phyloP scores from a whole-genome alignment of 2,113 vertebrate species.

The Chaenocephalus aceratus region DNA sequence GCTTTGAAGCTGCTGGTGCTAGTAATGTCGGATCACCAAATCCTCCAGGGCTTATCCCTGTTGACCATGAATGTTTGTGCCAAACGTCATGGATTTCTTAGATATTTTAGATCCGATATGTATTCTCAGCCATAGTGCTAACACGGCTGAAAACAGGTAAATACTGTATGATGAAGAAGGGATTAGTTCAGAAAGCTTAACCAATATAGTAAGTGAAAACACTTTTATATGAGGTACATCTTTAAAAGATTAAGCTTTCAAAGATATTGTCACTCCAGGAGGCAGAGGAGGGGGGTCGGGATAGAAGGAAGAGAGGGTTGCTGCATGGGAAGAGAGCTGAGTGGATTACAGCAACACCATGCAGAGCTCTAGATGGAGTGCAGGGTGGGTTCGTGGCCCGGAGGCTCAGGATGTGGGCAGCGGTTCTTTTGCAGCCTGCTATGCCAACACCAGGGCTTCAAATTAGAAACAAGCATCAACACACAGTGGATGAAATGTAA shows the following conservation, averaged over 20 bases:
- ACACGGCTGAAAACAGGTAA: background rate
- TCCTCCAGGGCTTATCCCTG: background rate
- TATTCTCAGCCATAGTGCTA: background rate
- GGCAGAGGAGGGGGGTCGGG: background rate
- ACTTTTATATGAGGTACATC: background rate
- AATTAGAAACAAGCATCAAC: slow-evolving; percentile 13
- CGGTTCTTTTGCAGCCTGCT: slow-evolving; percentile 20
- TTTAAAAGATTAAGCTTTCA: background rate
- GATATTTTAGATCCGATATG: no score
- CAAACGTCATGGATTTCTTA: no score
- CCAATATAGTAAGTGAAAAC: background rate
- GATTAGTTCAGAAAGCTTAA: background rate
- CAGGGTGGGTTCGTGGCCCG: slow-evolving; percentile 10
- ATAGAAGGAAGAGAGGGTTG: slow-evolving; percentile 17
- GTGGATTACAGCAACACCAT: slow-evolving; percentile 14
- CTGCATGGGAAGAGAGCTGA: slow-evolving; percentile 22
- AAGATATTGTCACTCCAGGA: background rate
- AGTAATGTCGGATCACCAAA: background rate
- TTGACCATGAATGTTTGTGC: background rate
- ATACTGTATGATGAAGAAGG: background rate
- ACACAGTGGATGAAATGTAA: slow-evolving; percentile 21
- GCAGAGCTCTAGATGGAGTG: slow-evolving; percentile 22
- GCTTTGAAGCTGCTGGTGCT: background rate
- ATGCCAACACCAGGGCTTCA: background rate
- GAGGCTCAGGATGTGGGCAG: slow-evolving; percentile 11